Percentiles rank a stretch among this genome's conserved stretches.
Evolutionary conservation across 2,113 vertebrate genomes (phyloP).

Genomic region (Pavo muticus): DNA sequence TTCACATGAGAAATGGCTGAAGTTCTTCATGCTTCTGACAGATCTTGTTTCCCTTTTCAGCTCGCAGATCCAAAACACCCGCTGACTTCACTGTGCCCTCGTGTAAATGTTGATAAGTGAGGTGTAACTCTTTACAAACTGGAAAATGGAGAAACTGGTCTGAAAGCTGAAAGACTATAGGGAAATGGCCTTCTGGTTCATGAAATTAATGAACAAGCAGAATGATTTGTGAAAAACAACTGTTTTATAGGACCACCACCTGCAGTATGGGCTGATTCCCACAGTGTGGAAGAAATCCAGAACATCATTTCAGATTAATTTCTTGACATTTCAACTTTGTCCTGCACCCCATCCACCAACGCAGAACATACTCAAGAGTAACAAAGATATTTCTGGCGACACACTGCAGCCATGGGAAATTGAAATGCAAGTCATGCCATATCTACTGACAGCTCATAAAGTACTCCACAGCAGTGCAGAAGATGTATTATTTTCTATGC

Average conservation of each 20-base stretch:
- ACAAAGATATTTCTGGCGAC: slow-evolving; percentile 55
- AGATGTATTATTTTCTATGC: slow-evolving; percentile 59
- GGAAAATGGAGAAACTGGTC: neutral
- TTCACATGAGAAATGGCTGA: neutral
- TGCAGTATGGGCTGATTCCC: slow-evolving; percentile 41
- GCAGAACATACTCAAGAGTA: slow-evolving; percentile 46
- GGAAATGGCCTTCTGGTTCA: neutral
- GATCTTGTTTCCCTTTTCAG: neutral
- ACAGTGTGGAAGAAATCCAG: slow-evolving; percentile 46
- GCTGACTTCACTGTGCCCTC: neutral
- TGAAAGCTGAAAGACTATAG: neutral
- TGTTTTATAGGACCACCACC: slow-evolving; percentile 59
- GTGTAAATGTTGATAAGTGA: neutral
- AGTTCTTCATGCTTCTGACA: neutral
- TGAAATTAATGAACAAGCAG: slow-evolving; percentile 51
- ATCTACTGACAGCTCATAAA: slow-evolving; percentile 71
- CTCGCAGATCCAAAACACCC: neutral
- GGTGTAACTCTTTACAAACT: neutral
- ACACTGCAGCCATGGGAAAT: slow-evolving; percentile 44
- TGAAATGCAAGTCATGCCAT: slow-evolving; percentile 45
- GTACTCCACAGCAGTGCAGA: slow-evolving; percentile 40
- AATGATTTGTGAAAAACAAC: slow-evolving; percentile 69
- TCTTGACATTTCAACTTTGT: slow-evolving; percentile 56
- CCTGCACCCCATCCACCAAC: slow-evolving; percentile 55
- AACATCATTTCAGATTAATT: slow-evolving; percentile 50